These are phyloP conservation scores for Diarsia brunnea DNA, from an alignment of 2,888 invertebrate genomes.

Conservation along the genomic window DNA sequence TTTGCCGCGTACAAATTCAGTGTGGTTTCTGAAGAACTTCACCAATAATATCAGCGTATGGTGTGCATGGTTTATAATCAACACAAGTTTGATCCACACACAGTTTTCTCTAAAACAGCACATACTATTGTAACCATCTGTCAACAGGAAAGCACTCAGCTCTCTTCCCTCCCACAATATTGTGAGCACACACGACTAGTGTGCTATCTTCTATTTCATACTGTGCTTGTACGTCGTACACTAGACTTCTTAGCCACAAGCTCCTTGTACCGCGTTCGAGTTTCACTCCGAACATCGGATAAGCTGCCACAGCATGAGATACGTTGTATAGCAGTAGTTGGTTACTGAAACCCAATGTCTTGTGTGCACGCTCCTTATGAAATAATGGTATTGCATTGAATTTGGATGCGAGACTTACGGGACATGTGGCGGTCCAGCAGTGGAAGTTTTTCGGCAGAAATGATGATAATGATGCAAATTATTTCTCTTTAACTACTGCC, in stretches of 20 bases:
- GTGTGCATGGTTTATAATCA: background rate
- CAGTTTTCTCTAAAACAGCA: background rate
- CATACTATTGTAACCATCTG: background rate
- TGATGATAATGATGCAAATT: too few species aligned
- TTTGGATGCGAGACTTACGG: too few species aligned
- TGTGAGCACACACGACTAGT: conserved; percentile 9
- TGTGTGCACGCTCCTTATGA: background rate
- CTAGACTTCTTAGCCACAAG: conserved; percentile 48
- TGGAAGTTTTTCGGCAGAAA: too few species aligned
- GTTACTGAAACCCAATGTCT: conserved; percentile 3
- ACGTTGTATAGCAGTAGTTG: background rate
- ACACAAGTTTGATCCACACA: background rate
- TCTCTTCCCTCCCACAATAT: background rate
- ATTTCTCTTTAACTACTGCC: too few species aligned
- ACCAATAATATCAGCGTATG: too few species aligned
- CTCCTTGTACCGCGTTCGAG: conserved; percentile 35
- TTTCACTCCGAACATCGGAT: conserved; percentile 32
- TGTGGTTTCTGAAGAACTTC: too few species aligned
- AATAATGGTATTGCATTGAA: too few species aligned
- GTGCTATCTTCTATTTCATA: conserved; percentile 18
- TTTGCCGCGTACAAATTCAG: too few species aligned
- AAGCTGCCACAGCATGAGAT: conserved; percentile 32
- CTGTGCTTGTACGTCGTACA: conserved; percentile 15
- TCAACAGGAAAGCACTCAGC: conserved; percentile 16
- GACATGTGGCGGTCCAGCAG: too few species aligned